Percentiles rank a stretch among this genome's conserved stretches.
Evolutionary conservation across 2,113 vertebrate species (phyloP).

Genomic region (Gyps fulvus): DNA sequence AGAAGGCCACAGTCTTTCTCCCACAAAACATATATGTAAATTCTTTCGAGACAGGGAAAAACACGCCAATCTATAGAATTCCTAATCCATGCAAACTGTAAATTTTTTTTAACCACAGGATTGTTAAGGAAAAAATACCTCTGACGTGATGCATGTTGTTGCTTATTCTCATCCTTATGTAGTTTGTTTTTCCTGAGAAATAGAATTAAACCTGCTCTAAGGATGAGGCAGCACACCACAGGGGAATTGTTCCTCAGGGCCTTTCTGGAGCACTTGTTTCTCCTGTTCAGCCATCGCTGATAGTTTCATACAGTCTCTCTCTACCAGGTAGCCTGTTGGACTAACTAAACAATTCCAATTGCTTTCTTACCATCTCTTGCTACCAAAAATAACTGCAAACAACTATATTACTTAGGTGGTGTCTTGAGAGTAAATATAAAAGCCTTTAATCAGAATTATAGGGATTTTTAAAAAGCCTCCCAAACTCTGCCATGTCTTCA

Average conservation of each 20-base stretch:
- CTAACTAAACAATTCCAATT: background rate
- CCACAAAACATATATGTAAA: background rate
- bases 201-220: background rate
- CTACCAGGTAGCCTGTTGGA: background rate
- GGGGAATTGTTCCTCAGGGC: background rate
- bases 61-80: background rate
- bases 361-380: background rate
- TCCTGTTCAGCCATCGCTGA: background rate
- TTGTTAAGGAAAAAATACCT: background rate
- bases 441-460: background rate
- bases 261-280: background rate
- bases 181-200: background rate
- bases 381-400: background rate
- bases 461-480: background rate
- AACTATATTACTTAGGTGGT: background rate
- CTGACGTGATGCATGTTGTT: background rate
- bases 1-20: background rate
- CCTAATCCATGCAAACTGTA: background rate
- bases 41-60: background rate
- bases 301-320: background rate
- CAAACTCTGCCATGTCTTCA: background rate
- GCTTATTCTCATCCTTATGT: background rate
- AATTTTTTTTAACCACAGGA: background rate
- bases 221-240: background rate
- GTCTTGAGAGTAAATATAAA: slow-evolving; percentile 9